phyloP scores from a whole-genome alignment of 2,888 invertebrate species.

The Ligdia adustata region DNA sequence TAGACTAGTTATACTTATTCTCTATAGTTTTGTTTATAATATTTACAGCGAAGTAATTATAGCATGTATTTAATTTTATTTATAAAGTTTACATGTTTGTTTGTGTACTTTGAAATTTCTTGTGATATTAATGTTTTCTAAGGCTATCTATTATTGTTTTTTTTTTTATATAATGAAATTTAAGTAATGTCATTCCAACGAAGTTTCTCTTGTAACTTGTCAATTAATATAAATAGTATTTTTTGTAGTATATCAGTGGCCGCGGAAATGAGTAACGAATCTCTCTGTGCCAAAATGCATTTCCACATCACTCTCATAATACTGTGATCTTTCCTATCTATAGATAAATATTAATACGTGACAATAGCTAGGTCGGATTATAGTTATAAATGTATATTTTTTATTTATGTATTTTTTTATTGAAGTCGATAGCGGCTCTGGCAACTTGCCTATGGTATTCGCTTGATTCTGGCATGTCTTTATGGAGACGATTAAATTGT shows the following conservation, averaged over 20 bases:
- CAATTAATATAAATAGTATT: too few species aligned
- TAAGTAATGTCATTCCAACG: constrained; percentile 65
- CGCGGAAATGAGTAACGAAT: constrained; percentile 55
- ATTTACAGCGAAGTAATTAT: constrained; percentile 72
- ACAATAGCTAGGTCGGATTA: constrained; percentile 63
- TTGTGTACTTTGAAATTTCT: constrained; percentile 77
- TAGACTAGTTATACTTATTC: constrained; percentile 78
- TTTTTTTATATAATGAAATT: constrained; percentile 54
- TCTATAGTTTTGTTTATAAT: constrained; percentile 77
- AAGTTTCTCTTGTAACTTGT: constrained; percentile 27
- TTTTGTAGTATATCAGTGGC: constrained; percentile 15
- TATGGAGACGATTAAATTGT: constrained; percentile 80
- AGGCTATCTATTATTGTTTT: constrained; percentile 67
- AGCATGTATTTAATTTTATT: constrained; percentile 71
- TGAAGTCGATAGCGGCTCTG: constrained; percentile 69
- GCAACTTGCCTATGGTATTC: constrained; percentile 66
- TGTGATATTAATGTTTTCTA: constrained; percentile 80
- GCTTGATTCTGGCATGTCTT: constrained; percentile 79
- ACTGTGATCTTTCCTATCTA: constrained; percentile 68
- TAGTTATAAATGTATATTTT: constrained; percentile 70
- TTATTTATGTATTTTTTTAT: constrained; percentile 77
- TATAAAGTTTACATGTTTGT: constrained; percentile 71
- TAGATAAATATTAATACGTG: constrained; percentile 59
- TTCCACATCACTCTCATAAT: constrained; percentile 55
- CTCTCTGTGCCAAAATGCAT: constrained; percentile 80